phyloP scores from a whole-genome alignment of 2,113 vertebrate species.

The Tympanuchus pallidicinctus region DNA sequence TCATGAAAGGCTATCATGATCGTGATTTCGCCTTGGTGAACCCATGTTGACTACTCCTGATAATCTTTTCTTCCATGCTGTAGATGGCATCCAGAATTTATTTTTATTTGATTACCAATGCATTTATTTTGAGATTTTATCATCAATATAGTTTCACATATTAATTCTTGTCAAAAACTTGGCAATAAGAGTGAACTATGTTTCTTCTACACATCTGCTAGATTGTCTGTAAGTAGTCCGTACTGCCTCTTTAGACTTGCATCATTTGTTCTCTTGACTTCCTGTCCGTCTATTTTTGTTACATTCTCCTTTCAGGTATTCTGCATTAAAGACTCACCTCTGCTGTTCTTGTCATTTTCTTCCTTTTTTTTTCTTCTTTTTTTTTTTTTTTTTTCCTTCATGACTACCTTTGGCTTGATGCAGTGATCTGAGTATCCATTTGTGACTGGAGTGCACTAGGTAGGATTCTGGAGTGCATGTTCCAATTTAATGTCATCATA shows the following conservation, averaged over 20 bases:
- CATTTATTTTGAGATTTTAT: neutral
- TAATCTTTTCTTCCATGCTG: no score
- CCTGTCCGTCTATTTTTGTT: neutral
- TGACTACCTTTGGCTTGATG: neutral
- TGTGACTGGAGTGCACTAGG: neutral
- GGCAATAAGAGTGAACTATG: neutral
- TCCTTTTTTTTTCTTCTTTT: neutral
- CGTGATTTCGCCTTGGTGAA: no score
- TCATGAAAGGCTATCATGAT: no score
- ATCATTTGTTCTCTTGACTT: neutral
- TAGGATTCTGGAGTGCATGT: neutral
- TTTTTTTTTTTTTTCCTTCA: neutral
- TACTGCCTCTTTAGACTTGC: neutral
- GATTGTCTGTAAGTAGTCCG: neutral
- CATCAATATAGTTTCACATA: neutral
- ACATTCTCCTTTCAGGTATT: neutral
- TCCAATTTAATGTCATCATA: neutral
- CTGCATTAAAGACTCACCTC: neutral
- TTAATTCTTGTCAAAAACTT: neutral
- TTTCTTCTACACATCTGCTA: neutral
- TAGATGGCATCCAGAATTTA: neutral
- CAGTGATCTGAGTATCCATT: neutral
- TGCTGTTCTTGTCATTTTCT: neutral
- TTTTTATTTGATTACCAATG: neutral
- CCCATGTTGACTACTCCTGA: no score